Conservation (phyloP, 2,113 vertebrate genomes). For the Pygathrix nemaeus region DNA sequence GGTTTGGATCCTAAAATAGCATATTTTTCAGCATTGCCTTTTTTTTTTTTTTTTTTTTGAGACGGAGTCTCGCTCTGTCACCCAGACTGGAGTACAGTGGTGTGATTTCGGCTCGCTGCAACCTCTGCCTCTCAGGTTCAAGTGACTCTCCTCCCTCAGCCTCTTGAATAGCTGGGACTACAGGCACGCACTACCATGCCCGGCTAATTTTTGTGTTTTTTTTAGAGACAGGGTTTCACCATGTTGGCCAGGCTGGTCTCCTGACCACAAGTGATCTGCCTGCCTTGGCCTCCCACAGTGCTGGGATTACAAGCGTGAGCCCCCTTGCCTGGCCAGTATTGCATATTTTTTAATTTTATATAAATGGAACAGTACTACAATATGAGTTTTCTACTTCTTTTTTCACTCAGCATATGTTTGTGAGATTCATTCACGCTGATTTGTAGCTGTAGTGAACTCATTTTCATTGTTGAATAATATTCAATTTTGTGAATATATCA, state of each 20-base stretch:
- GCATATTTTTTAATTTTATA: background rate
- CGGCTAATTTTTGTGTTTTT: too few species aligned
- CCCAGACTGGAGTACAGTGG: too few species aligned
- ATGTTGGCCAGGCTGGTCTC: too few species aligned
- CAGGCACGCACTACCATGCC: accelerated
- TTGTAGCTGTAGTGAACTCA: background rate
- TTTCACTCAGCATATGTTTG: background rate
- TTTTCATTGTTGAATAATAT: background rate
- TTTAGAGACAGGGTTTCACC: too few species aligned
- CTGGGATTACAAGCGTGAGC: too few species aligned
- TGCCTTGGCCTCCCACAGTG: too few species aligned
- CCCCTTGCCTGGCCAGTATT: background rate
- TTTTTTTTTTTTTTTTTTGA: too few species aligned
- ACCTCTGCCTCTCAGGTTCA: too few species aligned
- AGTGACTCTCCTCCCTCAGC: too few species aligned
- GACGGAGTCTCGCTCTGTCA: accelerated
- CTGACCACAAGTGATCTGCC: too few species aligned
- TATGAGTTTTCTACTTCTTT: background rate
- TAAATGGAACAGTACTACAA: background rate
- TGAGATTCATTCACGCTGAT: background rate
- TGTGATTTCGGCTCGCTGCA: accelerated
- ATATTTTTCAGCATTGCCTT: background rate
- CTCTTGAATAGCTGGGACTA: too few species aligned
- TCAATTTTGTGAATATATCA: background rate
- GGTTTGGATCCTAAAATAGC: background rate